phyloP scores from a whole-genome alignment of 2,113 vertebrate genomes.

The Sebastes schlegelii region DNA sequence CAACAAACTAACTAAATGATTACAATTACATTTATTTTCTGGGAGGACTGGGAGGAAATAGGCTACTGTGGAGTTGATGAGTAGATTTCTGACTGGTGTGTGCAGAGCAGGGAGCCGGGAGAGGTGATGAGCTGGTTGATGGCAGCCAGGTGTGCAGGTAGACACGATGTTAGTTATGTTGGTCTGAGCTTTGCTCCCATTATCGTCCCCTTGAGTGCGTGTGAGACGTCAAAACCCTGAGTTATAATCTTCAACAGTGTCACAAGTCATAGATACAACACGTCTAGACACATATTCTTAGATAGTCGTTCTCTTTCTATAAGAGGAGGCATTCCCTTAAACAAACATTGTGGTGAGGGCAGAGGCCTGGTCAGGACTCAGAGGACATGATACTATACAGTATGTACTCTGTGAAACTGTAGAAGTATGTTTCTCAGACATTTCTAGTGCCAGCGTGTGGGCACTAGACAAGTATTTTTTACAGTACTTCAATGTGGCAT shows the following conservation, averaged over 20 bases:
- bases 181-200: background rate
- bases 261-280: background rate
- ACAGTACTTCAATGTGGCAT: background rate
- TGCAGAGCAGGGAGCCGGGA: too few species aligned
- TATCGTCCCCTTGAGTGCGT: background rate
- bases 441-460: background rate
- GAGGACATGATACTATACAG: background rate
- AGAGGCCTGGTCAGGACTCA: slow-evolving; percentile 23
- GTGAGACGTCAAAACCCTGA: background rate
- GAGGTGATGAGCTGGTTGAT: too few species aligned
- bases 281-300: background rate
- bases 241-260: slow-evolving; percentile 16
- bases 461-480: background rate
- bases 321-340: slow-evolving; percentile 15
- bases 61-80: too few species aligned
- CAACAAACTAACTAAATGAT: too few species aligned
- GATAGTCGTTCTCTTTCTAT: slow-evolving; percentile 1
- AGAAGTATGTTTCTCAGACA: background rate
- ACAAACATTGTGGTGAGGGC: slow-evolving; percentile 29
- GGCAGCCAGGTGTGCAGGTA: too few species aligned
- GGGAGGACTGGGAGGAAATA: too few species aligned
- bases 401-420: background rate
- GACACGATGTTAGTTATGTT: background rate
- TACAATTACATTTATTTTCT: too few species aligned
- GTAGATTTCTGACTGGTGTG: too few species aligned